Conservation (phyloP, 1,140 invertebrate genomes). For the Rhopalosiphum padi region DNA sequence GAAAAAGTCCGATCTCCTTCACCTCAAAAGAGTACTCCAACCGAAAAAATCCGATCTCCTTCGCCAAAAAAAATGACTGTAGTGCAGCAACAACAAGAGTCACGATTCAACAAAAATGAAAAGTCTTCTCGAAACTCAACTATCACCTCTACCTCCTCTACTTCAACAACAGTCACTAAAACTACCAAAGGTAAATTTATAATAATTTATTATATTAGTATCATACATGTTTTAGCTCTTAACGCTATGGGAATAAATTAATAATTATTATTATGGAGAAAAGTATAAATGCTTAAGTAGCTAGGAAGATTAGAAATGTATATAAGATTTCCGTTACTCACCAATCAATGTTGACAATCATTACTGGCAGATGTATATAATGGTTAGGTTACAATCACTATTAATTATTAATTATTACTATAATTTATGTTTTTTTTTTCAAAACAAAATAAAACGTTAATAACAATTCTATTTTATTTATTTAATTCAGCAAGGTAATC, state of each 20-base stretch:
- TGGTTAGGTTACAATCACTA: neutral
- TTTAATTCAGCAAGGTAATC: neutral
- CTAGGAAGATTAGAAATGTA: neutral
- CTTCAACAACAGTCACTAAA: constrained; percentile 29
- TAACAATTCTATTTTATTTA: neutral
- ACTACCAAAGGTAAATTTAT: constrained; percentile 34
- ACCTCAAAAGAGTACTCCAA: neutral
- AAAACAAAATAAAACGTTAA: neutral
- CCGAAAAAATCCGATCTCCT: constrained; percentile 16
- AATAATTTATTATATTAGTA: neutral
- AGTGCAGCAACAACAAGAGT: constrained; percentile 33
- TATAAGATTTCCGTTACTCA: neutral
- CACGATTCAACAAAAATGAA: neutral
- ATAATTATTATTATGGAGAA: neutral
- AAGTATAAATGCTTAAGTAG: neutral
- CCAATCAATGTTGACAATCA: neutral
- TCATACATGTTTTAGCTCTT: neutral
- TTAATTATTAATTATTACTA: neutral
- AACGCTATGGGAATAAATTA: neutral
- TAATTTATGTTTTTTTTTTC: neutral
- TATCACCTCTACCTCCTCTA: constrained; percentile 1
- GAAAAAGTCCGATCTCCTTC: constrained; percentile 23
- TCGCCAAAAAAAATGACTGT: constrained; percentile 16
- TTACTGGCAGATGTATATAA: too few relatives aligned
- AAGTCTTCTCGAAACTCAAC: constrained; percentile 7